Evolutionary conservation across 2,797 vertebrate species (phyloP).

Genomic region (Chaunax sp.): DNA sequence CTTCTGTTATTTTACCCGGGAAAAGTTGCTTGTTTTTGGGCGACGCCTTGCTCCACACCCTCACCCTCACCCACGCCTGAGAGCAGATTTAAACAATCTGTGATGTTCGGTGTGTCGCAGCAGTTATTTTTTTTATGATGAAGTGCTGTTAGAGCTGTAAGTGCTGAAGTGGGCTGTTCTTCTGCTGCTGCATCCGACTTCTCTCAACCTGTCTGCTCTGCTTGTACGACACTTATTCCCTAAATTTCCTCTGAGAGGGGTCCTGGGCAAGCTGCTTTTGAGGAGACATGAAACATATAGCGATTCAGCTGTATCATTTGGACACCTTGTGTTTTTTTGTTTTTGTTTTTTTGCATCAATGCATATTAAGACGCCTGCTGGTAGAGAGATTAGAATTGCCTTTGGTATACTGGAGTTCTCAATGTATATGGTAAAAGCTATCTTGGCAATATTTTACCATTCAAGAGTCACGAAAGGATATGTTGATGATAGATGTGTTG

Average conservation of each 20-base stretch:
- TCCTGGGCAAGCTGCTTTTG: constrained; percentile 12
- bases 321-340: constrained; percentile 4
- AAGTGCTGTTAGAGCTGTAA: not conserved
- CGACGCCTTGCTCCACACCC: too few relatives aligned
- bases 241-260: constrained; percentile 14
- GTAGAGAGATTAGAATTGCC: not conserved
- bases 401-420: constrained; percentile 1
- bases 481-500: not conserved
- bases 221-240: constrained; percentile 20
- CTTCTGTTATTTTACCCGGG: too few relatives aligned
- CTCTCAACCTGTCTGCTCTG: constrained; percentile 11
- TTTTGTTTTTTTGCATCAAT: constrained; percentile 15
- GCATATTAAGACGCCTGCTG: not conserved
- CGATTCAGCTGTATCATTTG: constrained; percentile 1
- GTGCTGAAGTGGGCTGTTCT: constrained; percentile 17
- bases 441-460: not conserved
- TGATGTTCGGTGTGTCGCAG: constrained; percentile 14
- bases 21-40: too few relatives aligned
- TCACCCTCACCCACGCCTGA: too few relatives aligned
- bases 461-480: not conserved
- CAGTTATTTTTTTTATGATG: constrained; percentile 30
- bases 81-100: constrained; percentile 23
- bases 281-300: constrained; percentile 19
- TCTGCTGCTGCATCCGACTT: constrained; percentile 10
- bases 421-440: not conserved